Evolutionary conservation across 2,888 invertebrate genomes (phyloP), one percentile per base, ranked within the genome.

Genomic region (Drosophila multiciliata): DNA sequence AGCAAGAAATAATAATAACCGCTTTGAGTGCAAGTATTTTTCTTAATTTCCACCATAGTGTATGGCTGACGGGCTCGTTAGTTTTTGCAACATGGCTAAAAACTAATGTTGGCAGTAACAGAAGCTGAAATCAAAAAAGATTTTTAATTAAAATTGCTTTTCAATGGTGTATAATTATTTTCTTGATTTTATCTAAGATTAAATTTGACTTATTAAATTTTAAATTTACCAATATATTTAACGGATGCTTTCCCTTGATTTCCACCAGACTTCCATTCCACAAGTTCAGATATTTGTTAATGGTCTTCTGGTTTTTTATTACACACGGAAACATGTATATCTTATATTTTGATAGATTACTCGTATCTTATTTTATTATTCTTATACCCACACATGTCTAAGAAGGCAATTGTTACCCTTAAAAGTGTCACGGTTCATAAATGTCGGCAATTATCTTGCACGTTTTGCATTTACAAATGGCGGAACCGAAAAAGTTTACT

Each of bases 381-480:
- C 45, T 52, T 20, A 42, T 45, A 50, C 52, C 53, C 20, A 15
- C 45, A 23, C 35, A 20, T 59, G 48, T 9, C 36, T 20, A 12
- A 15, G 50, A 49, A 29, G 15, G 17, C 20, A 45, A 48, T 60
- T 54, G 66, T 67, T 57, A 55, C 53, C 65, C 60, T 38, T 54
- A 58, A 59, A 15, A 59, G 20, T 50, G 68, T 50, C 54, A 77
- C 75, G 87, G 80, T 66, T 77, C 89, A 89, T 87, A 87, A 90
- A 87, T 82, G 84, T 73, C 50, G 55, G 63, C 48, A 65, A 65
- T 75, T 75, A 78, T 78, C 74, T 73, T 72, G 77, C 89, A 91
- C 83, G 90, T 75, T 82, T 73, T 73, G 78, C 86, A 83, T 76
- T 80, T 77, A 55, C 53, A 73, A 83, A 80, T 82, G 82, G 64